Evolutionary conservation across 2,797 vertebrate genomes (phyloP), one percentile per base, ranked within the genome.

Genomic region (Gila robusta): DNA sequence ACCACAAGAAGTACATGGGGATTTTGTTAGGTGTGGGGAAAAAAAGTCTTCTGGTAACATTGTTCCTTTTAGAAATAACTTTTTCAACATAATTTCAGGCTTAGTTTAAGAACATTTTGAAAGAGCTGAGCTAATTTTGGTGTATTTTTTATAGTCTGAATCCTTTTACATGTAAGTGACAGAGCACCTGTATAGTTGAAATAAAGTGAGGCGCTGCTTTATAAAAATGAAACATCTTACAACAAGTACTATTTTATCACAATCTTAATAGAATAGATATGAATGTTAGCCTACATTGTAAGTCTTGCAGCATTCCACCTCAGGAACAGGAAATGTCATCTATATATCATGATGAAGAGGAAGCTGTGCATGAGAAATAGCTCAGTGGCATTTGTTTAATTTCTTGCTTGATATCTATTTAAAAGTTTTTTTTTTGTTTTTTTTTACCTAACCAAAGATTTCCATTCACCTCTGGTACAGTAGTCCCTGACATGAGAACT

Each of bases 271-370:
- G 79, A 54, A 54, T 54, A 81, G 47, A 26, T 54, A n/a, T 67
- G n/a, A 26, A 6, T 52, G 6, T 1, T 35, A 35, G 35, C 35
- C 35, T 35, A 9, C 2, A 5, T 41, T 79, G 12, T 52, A 71
- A 41, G 39, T 80, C 62, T 81, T 86, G 81, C 17, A 82, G 87
- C 76, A 69, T n/a, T 28, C 6, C 59, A 79, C 47, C n/a, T 76
- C 41, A 78, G 11, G 28, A 84, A 78, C 8, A 82, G 62, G 66
- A 83, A 76, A 76, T 62, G 37, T 10, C 21, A 37, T 66, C 32
- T 66, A 41, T 54, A 59, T 64, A 62, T 78, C 41, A 66, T 10
- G 47, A 77, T 56, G 41, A 49, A 79, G 74, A 85, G 79, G 86
- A 81, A 87, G 66, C 54, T 83, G 76, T 72, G 8, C 67, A 14